These are phyloP conservation scores for Coturnix japonica DNA, from an alignment of 2,113 vertebrate genomes.

Conservation along the genomic window DNA sequence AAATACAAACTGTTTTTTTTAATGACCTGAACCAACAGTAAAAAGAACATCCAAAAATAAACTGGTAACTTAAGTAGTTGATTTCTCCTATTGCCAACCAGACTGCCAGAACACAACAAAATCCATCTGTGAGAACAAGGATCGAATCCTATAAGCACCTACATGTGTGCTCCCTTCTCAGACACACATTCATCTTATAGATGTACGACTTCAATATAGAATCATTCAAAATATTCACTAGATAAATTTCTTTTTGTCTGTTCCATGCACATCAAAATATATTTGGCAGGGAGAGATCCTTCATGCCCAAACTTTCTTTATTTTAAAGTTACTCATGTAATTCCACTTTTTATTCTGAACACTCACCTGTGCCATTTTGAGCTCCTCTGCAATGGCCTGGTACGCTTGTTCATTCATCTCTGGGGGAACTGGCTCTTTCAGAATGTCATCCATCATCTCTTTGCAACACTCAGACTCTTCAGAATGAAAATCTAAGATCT, in stretches of 20 bases:
- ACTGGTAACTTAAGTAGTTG: not conserved
- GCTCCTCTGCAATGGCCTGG: conserved; percentile 89
- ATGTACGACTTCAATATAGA: not conserved
- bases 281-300: not conserved
- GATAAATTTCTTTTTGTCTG: not conserved
- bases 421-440: conserved; percentile 84
- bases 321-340: not conserved
- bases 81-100: not conserved
- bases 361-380: conserved; percentile 87
- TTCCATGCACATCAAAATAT: not conserved
- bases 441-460: conserved; percentile 74
- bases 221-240: not conserved
- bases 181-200: not conserved
- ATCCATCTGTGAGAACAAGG: not conserved
- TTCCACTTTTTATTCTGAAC: not conserved
- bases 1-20: conserved; percentile 15
- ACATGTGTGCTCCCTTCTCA: not conserved
- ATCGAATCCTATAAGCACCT: not conserved
- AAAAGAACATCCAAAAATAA: conserved; percentile 14
- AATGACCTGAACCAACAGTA: not conserved
- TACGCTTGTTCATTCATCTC: conserved; percentile 89
- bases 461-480: not conserved
- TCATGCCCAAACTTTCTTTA: not conserved
- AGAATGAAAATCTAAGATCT: conserved; percentile 65
- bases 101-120: not conserved